A percentile compares a stretch with the other conserved stretches of the same genome.
Evolutionary conservation across 2,888 invertebrate genomes (phyloP).

Genomic region (Phortica okadai): DNA sequence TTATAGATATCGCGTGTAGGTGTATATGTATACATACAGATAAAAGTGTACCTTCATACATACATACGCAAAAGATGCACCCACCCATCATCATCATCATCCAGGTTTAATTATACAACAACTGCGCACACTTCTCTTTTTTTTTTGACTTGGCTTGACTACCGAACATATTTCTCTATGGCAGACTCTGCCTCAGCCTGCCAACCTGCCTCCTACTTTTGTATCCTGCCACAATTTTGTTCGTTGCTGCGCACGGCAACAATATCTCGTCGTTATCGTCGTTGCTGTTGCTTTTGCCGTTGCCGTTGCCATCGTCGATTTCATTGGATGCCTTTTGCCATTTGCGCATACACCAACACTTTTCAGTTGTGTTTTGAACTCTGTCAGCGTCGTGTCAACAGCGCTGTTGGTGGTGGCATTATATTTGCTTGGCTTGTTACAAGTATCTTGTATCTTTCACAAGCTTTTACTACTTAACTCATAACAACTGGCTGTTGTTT

Average conservation of each 20-base stretch:
- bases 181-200: background rate
- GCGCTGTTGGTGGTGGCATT: no score
- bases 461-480: background rate
- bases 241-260: background rate
- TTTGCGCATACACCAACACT: conserved; percentile 36
- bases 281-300: background rate
- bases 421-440: background rate
- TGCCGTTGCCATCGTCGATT: background rate
- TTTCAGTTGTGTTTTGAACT: conserved; percentile 58
- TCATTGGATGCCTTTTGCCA: conserved; percentile 8
- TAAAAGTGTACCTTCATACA: no score
- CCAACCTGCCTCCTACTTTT: background rate
- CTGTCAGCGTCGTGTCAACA: conserved; percentile 46
- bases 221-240: conserved; percentile 8
- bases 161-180: no score
- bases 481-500: background rate
- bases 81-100: background rate
- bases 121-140: background rate
- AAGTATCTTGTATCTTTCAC: background rate
- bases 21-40: background rate
- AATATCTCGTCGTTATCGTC: background rate
- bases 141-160: background rate
- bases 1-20: background rate
- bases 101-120: background rate
- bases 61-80: background rate